phyloP scores from a whole-genome alignment of 2,888 invertebrate genomes.

The Caenorhabditis sp. region DNA sequence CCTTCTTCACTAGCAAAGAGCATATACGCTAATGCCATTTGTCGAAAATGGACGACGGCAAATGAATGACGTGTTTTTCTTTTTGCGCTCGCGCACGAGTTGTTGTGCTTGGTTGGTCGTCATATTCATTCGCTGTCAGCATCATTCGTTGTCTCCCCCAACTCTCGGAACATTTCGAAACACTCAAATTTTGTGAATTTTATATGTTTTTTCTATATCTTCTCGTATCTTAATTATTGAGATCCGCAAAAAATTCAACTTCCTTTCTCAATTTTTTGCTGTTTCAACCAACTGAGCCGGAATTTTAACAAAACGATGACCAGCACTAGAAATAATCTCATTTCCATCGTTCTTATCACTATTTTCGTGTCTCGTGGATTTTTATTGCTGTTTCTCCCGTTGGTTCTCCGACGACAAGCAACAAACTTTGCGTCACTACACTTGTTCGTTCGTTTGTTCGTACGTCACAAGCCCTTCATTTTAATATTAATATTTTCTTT shows the following conservation, averaged over 20 bases:
- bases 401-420: background rate
- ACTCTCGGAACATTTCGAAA: no score
- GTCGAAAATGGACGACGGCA: background rate
- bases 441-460: background rate
- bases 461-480: background rate
- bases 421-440: background rate
- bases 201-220: no score
- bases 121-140: no score
- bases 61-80: background rate
- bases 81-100: background rate
- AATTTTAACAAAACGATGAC: no score
- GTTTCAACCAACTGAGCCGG: no score
- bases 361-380: background rate
- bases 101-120: no score
- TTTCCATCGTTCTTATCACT: background rate
- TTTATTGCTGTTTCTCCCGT: background rate
- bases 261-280: no score
- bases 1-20: background rate
- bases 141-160: no score
- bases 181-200: no score
- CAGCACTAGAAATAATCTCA: background rate
- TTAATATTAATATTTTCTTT: background rate
- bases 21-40: background rate
- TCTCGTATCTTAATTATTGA: no score
- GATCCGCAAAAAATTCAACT: no score